Base-by-base conservation (phyloP, 1,140 invertebrate genomes). In the Magallana ariakensis region DNA sequence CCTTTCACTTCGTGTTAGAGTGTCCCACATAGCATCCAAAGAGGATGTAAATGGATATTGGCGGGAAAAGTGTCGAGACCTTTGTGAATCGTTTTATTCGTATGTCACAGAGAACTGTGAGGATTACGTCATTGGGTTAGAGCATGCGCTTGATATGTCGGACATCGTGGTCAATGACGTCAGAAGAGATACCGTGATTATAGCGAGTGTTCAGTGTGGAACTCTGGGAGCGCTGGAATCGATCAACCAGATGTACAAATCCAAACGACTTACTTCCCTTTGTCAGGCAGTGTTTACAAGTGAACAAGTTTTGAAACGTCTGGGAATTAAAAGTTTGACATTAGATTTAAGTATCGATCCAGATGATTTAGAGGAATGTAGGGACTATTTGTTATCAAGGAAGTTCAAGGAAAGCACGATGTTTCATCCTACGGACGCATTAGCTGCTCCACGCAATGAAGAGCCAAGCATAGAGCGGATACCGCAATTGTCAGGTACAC, bases 201-300 rank as follows among this genome's bases (percentile, higher is more conserved):
- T 80, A 10, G 83, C 86, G 13, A 66, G 75, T 22, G 84, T 80
- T n/a, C 58, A 84, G 15, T 83, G 84, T 80, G 58, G 66, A 56
- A 83, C 83, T 19, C 80, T 89, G 5, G 86, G 88, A 80, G 88
- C 86, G 19, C 53, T 89, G n/a, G 88, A 89, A 81, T 85, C 83
- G 8, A 66, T 89, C 9, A 87, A 89, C 70, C 88, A 89, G 56
- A 87, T 87, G 83, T 89, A 83, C 66, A 89, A 80, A 84, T 85
- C 84, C 46, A 75, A 83, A 53, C 70, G 86, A 55, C 60, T 89
- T 53, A 54, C 22, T 7, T 83, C 86, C 8, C 70, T 89, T 2
- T 89, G 86, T 62, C 83, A 89, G 55, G 83, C 62, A 33, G 80
- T 85, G 4, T 87, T 89, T 46, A 70, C 85, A 8, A 87, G 57